These are phyloP conservation scores for Cydia amplana DNA, from an alignment of 1,140 invertebrate species.

Conservation along the genomic window DNA sequence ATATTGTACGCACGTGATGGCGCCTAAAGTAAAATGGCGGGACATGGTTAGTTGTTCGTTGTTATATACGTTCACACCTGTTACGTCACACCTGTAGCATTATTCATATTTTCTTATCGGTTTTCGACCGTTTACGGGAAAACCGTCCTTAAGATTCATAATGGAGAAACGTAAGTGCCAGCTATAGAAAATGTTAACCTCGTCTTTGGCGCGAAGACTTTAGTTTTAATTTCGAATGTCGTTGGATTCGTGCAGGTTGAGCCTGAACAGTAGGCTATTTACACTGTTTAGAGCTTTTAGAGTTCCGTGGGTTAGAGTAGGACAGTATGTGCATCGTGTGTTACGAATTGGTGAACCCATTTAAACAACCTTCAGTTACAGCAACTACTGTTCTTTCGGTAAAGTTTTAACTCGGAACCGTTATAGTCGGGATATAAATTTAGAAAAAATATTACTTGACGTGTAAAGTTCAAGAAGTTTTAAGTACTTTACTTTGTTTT, in stretches of 20 bases:
- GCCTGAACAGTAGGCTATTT: constrained; percentile 23
- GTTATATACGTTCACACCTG: constrained; percentile 70
- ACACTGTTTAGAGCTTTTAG: constrained; percentile 29
- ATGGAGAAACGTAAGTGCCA: not conserved
- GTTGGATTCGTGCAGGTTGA: not conserved
- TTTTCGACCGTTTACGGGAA: constrained; percentile 51
- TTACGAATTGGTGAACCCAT: constrained; percentile 10
- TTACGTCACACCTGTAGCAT: constrained; percentile 68
- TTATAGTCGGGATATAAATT: not conserved
- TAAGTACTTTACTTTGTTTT: too few species aligned
- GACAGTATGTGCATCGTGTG: not conserved
- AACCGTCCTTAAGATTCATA: constrained; percentile 45
- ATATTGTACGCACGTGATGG: constrained; percentile 50
- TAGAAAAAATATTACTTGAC: not conserved
- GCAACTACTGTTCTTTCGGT: not conserved
- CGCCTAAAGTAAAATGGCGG: constrained; percentile 69
- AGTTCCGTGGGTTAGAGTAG: constrained; percentile 5
- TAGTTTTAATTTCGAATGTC: constrained; percentile 8
- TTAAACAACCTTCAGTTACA: not conserved
- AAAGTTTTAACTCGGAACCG: not conserved
- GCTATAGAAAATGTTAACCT: not conserved
- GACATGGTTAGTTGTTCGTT: constrained; percentile 49
- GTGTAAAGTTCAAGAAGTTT: too few species aligned
- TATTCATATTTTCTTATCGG: constrained; percentile 70
- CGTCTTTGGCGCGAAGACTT: not conserved